Conservation (phyloP, 2,888 invertebrate genomes). For the Choristoneura rosaceana region DNA sequence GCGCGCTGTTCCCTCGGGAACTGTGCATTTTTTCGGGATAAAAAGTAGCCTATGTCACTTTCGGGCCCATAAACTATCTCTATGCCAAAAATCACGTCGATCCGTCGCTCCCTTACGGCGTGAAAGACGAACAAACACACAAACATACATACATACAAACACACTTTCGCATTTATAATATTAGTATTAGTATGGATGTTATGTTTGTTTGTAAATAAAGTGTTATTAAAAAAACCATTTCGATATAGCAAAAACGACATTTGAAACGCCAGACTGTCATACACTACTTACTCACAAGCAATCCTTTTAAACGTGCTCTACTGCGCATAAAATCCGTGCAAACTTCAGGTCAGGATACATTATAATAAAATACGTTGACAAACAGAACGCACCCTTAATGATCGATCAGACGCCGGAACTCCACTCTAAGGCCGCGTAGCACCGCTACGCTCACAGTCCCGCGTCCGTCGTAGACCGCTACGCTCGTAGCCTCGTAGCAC, state of each 20-base stretch:
- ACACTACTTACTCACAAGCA: constrained; percentile 12
- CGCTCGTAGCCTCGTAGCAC: constrained; percentile 38
- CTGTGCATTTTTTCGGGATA: too few relatives aligned
- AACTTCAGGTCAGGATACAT: constrained; percentile 32
- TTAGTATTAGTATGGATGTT: too few relatives aligned
- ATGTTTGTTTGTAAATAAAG: too few relatives aligned
- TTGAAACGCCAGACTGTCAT: neutral
- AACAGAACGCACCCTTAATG: constrained; percentile 41
- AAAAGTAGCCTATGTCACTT: too few relatives aligned
- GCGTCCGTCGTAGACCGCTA: constrained; percentile 27
- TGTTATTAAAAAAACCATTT: too few relatives aligned
- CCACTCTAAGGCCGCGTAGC: constrained; percentile 16
- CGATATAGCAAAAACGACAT: neutral
- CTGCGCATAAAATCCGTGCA: constrained; percentile 34
- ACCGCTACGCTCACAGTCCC: constrained; percentile 27
- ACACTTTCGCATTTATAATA: too few relatives aligned
- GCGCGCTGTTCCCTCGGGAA: too few relatives aligned
- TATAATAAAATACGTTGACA: constrained; percentile 34
- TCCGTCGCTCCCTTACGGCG: too few relatives aligned
- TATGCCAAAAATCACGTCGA: too few relatives aligned
- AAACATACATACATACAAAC: too few relatives aligned
- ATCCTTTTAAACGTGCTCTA: constrained; percentile 30
- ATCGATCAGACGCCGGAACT: constrained; percentile 38
- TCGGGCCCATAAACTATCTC: too few relatives aligned
- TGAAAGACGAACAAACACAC: too few relatives aligned